These are phyloP conservation scores for Echinometra lucunter DNA, from an alignment of 53 echinoderm and acorn worm species.

Conservation along the genomic window DNA sequence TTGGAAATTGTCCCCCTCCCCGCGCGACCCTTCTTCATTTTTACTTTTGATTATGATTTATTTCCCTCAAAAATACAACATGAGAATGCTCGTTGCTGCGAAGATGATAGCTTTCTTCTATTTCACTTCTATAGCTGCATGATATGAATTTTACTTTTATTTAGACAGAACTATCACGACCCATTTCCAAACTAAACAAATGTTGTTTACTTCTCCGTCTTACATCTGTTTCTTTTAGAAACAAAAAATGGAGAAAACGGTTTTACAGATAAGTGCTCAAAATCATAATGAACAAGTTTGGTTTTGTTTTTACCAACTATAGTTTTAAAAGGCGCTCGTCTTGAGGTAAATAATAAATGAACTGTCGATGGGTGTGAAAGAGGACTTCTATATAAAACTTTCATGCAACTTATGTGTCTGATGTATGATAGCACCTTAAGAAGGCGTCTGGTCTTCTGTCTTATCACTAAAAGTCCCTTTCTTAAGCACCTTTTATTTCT, in stretches of 20 bases:
- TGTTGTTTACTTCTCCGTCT: too few species aligned
- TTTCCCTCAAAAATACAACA: too few species aligned
- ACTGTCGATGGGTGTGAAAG: neutral
- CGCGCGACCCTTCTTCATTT: neutral
- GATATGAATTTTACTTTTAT: neutral
- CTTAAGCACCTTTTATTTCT: neutral
- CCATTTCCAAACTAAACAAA: neutral
- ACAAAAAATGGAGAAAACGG: too few species aligned
- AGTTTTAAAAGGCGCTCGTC: neutral
- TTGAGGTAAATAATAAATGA: neutral
- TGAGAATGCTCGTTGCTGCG: too few species aligned
- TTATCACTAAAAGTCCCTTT: neutral
- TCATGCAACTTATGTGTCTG: neutral
- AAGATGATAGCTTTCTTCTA: too few species aligned
- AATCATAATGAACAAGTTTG: too few species aligned
- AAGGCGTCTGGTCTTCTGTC: neutral
- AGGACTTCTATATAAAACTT: neutral
- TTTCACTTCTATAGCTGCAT: too few species aligned
- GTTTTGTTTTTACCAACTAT: neutral
- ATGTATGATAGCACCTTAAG: neutral
- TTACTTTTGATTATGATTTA: too few species aligned
- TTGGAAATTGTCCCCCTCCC: neutral
- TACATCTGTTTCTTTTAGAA: too few species aligned
- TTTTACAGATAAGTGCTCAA: too few species aligned
- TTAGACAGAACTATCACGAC: neutral